Percentiles rank a stretch among this genome's conserved stretches.
Evolutionary conservation across 2,113 vertebrate genomes (phyloP).

Genomic region (Ornithorhynchus anatinus): DNA sequence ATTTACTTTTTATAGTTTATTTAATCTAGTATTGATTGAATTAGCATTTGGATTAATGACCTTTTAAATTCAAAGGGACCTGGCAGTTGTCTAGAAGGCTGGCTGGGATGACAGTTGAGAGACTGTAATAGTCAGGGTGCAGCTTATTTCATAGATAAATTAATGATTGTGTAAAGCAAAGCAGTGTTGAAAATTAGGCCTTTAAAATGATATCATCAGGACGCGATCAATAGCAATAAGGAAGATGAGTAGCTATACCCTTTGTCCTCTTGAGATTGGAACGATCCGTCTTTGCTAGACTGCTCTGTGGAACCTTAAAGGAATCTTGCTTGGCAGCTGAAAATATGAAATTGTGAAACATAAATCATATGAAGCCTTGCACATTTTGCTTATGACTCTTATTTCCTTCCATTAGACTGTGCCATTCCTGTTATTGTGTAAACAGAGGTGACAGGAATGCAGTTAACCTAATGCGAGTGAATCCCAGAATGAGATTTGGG

Average conservation of each 20-base stretch:
- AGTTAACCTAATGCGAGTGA: too few species aligned
- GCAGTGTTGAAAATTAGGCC: slow-evolving; percentile 41
- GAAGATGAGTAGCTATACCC: slow-evolving; percentile 31
- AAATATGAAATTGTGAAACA: background rate
- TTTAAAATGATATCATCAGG: slow-evolving; percentile 52
- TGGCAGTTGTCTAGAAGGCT: slow-evolving; percentile 31
- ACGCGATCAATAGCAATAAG: slow-evolving; percentile 43
- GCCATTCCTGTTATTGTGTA: background rate
- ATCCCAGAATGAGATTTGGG: too few species aligned
- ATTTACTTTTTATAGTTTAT: slow-evolving; percentile 72
- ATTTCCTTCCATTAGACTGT: background rate
- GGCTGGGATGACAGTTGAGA: slow-evolving; percentile 23
- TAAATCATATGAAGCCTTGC: background rate
- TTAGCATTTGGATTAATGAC: slow-evolving; percentile 72
- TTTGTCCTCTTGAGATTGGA: slow-evolving; percentile 30
- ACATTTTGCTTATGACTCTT: background rate
- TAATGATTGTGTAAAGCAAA: slow-evolving; percentile 41
- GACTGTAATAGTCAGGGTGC: slow-evolving; percentile 49
- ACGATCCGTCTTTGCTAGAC: slow-evolving; percentile 31
- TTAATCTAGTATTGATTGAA: slow-evolving; percentile 71
- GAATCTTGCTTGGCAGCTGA: background rate
- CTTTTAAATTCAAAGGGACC: slow-evolving; percentile 63
- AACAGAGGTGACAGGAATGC: background rate
- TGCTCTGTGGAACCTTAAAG: background rate
- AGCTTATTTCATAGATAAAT: slow-evolving; percentile 54